A percentile compares a stretch with the other conserved stretches of the same genome.
These are phyloP conservation scores for Lasioglossum marginatum DNA, from an alignment of 2,888 invertebrate species.

Conservation along the genomic window DNA sequence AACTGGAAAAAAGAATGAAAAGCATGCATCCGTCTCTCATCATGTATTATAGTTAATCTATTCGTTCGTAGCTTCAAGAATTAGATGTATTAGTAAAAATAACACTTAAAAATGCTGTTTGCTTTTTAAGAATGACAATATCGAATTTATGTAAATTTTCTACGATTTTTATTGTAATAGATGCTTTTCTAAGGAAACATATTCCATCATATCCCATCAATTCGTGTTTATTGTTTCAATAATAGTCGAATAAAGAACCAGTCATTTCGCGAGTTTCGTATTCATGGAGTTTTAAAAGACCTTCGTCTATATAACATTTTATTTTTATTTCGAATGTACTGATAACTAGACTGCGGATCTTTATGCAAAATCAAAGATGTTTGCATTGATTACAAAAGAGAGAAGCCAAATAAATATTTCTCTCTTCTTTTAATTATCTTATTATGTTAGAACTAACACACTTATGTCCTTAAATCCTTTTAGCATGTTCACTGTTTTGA, in stretches of 20 bases:
- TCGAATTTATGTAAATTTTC: constrained; percentile 1
- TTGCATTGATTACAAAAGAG: too few species aligned
- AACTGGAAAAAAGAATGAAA: too few species aligned
- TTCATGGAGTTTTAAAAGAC: neutral
- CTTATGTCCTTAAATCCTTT: too few species aligned
- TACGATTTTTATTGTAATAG: neutral
- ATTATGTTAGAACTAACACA: too few species aligned
- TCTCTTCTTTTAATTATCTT: too few species aligned
- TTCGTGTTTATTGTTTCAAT: neutral
- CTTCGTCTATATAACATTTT: neutral
- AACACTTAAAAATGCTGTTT: neutral
- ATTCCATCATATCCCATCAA: neutral
- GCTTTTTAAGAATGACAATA: neutral
- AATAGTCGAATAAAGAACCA: too few species aligned
- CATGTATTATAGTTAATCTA: neutral
- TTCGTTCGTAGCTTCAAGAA: neutral
- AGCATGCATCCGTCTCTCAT: too few species aligned
- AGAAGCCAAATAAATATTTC: too few species aligned
- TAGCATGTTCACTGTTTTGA: too few species aligned
- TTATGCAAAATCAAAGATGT: too few species aligned
- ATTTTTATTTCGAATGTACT: neutral
- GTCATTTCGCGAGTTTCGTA: neutral
- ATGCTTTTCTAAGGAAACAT: neutral
- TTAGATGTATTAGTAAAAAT: neutral
- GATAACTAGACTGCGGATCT: neutral